A percentile compares a stretch with the other conserved stretches of the same genome.
Conservation (phyloP, 2,888 invertebrate genomes). For the Apotomis capreana region DNA sequence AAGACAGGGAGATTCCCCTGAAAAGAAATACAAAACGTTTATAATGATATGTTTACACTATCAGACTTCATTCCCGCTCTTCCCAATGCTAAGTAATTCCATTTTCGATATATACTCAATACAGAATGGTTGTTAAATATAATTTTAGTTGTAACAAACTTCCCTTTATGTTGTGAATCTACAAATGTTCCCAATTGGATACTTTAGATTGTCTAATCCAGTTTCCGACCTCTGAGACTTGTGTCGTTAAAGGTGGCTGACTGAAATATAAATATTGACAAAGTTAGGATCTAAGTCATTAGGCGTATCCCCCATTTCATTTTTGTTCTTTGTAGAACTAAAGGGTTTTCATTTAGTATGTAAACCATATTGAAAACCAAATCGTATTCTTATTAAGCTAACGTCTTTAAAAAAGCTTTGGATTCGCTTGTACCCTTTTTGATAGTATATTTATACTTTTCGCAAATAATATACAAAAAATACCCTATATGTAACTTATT, state of each 20-base stretch:
- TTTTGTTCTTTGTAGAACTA: constrained; percentile 25
- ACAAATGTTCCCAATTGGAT: constrained; percentile 18
- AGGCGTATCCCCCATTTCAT: constrained; percentile 44
- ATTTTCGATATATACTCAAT: constrained; percentile 5
- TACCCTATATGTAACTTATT: constrained; percentile 11
- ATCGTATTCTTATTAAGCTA: constrained; percentile 23
- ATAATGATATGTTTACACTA: not conserved
- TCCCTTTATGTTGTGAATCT: not conserved
- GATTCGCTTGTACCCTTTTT: constrained; percentile 35
- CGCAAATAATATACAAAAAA: constrained; percentile 22
- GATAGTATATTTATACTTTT: constrained; percentile 26
- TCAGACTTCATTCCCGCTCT: constrained; percentile 5
- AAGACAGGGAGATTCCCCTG: no score
- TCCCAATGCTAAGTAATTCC: constrained; percentile 9
- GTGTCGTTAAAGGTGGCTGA: constrained; percentile 57
- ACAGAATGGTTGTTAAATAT: constrained; percentile 10
- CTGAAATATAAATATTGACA: constrained; percentile 57
- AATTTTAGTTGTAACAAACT: not conserved
- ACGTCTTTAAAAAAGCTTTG: constrained; percentile 29
- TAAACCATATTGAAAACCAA: constrained; percentile 16
- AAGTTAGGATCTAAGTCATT: constrained; percentile 56
- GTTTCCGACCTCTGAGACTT: constrained; percentile 43
- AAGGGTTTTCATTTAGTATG: constrained; percentile 14
- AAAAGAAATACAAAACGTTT: no score
- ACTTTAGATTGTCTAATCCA: constrained; percentile 49